A percentile compares a stretch with the other conserved stretches of the same genome.
Conservation (phyloP, 2,797 vertebrate genomes). For the Pangasius macronema region DNA sequence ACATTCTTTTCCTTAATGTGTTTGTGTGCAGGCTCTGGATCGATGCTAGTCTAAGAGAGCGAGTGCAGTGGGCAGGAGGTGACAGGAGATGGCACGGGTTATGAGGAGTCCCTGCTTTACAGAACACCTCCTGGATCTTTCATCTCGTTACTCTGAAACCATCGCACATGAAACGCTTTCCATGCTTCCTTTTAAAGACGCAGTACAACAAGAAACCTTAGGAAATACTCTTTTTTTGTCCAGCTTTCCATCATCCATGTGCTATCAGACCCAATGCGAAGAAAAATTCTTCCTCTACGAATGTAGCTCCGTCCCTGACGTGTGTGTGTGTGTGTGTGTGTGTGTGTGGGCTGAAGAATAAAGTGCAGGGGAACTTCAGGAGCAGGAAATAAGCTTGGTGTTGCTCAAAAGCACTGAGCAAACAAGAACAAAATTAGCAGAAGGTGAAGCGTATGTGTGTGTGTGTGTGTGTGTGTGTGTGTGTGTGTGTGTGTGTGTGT, state of each 20-base stretch:
- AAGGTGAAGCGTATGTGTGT: conserved; percentile 4
- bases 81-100: conserved; percentile 65
- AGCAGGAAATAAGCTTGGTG: conserved; percentile 52
- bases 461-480: not conserved
- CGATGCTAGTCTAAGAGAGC: conserved; percentile 63
- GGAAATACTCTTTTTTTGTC: not conserved
- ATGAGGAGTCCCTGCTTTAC: conserved; percentile 62
- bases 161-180: not conserved
- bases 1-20: conserved; percentile 67
- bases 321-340: not conserved
- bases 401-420: conserved; percentile 63
- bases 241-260: not conserved
- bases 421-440: conserved; percentile 65
- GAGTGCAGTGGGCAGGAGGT: conserved; percentile 2
- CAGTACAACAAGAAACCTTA: not conserved
- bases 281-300: not conserved
- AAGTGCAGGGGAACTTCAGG: conserved; percentile 28
- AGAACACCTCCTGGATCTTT: conserved; percentile 3
- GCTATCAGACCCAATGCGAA: not conserved
- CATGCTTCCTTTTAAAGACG: not conserved
- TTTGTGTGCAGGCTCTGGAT: conserved; percentile 64
- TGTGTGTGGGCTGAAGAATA: conserved; percentile 35
- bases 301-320: not conserved
- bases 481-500: not conserved
- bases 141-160: too few relatives aligned